Conservation (phyloP, 2,888 invertebrate genomes). For the Zygogramma bicolorata region DNA sequence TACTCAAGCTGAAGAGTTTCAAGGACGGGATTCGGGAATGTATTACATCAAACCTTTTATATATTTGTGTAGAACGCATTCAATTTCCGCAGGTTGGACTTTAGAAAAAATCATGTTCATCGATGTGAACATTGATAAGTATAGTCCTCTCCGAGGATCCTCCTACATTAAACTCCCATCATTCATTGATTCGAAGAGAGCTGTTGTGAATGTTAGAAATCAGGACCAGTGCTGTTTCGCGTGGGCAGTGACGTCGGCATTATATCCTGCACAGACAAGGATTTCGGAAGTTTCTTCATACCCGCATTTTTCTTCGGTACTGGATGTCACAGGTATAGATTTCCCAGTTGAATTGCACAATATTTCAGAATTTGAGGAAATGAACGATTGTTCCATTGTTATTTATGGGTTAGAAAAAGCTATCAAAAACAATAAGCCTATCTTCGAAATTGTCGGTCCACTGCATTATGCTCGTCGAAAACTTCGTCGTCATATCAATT, state of each 20-base stretch:
- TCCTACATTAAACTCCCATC: not conserved
- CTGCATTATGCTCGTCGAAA: not conserved
- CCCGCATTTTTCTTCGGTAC: not conserved
- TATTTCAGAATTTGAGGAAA: not conserved
- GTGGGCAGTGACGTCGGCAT: not conserved
- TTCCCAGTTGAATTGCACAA: not conserved
- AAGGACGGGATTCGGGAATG: not conserved
- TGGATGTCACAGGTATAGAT: not conserved
- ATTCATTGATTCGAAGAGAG: not conserved
- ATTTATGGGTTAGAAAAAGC: not conserved
- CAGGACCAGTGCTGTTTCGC: not conserved
- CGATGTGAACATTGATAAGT: too few species aligned
- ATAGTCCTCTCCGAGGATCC: not conserved
- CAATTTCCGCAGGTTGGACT: too few species aligned
- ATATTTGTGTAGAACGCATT: too few species aligned
- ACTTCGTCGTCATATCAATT: not conserved
- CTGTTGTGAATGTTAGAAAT: not conserved
- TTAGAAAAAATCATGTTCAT: too few species aligned
- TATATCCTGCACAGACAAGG: not conserved
- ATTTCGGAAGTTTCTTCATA: not conserved
- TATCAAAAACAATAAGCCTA: not conserved
- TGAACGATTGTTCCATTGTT: not conserved
- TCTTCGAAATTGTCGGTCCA: not conserved
- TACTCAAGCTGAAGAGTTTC: not conserved
- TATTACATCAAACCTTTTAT: not conserved